phyloP scores from a whole-genome alignment of 2,888 invertebrate species.

The Amphipoea oculea region DNA sequence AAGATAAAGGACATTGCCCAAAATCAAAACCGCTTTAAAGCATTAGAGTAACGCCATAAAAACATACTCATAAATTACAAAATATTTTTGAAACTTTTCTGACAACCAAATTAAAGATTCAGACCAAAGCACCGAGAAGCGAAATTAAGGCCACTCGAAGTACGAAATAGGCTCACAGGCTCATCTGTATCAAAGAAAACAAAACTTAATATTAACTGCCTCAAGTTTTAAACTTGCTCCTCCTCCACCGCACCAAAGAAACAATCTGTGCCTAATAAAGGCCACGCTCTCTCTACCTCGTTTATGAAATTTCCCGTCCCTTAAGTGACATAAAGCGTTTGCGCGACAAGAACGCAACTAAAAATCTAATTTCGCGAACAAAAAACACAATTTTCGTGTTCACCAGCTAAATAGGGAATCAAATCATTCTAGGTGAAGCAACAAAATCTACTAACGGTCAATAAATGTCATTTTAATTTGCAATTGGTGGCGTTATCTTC shows the following conservation, averaged over 20 bases:
- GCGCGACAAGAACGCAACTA: slow-evolving; percentile 46
- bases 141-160: slow-evolving; percentile 37
- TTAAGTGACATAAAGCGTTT: slow-evolving; percentile 66
- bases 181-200: slow-evolving; percentile 60
- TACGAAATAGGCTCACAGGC: slow-evolving; percentile 42
- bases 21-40: no score
- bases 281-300: slow-evolving; percentile 40
- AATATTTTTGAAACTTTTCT: no score
- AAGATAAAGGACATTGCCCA: neutral
- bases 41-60: no score
- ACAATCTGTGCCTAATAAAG: slow-evolving; percentile 62
- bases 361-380: slow-evolving; percentile 60
- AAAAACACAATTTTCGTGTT: slow-evolving; percentile 54
- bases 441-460: slow-evolving; percentile 79
- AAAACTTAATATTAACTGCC: slow-evolving; percentile 62
- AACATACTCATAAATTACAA: no score
- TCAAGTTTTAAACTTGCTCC: slow-evolving; percentile 59
- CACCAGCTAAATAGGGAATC: slow-evolving; percentile 60
- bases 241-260: slow-evolving; percentile 55
- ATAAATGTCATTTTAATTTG: slow-evolving; percentile 84
- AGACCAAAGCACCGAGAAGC: slow-evolving; percentile 9
- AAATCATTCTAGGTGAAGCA: slow-evolving; percentile 76
- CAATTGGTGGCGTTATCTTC: slow-evolving; percentile 78
- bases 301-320: slow-evolving; percentile 66
- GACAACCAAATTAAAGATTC: slow-evolving; percentile 31